A percentile compares a stretch with the other conserved stretches of the same genome.
These are phyloP conservation scores for Drosophila bunnanda DNA, from an alignment of 2,888 invertebrate genomes.

Conservation along the genomic window DNA sequence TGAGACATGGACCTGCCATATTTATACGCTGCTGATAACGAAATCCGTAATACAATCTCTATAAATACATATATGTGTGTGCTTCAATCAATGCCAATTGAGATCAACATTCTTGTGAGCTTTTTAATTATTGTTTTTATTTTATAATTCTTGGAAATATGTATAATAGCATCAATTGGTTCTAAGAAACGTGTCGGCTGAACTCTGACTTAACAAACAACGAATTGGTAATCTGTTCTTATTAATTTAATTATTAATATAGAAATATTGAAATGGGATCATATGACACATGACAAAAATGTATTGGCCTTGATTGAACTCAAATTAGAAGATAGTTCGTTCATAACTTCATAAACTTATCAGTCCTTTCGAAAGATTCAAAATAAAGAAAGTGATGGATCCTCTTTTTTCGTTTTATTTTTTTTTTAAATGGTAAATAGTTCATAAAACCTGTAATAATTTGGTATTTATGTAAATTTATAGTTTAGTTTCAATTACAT, in stretches of 20 bases:
- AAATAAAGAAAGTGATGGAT: not conserved
- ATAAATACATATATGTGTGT: no score
- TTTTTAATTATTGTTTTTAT: conserved; percentile 3
- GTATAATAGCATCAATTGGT: not conserved
- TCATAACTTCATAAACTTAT: not conserved
- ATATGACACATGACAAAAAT: not conserved
- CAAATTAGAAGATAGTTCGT: not conserved
- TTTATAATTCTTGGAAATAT: not conserved
- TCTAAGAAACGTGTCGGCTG: not conserved
- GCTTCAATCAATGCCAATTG: not conserved
- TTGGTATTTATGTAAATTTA: no score
- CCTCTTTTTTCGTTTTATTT: no score
- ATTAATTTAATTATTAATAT: not conserved
- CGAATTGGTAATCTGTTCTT: not conserved
- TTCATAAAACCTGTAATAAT: no score
- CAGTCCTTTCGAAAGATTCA: not conserved
- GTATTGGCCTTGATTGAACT: not conserved
- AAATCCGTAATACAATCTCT: not conserved
- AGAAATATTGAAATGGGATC: not conserved
- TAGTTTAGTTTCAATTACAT: no score
- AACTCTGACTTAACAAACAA: not conserved
- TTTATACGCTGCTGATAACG: conserved; percentile 8
- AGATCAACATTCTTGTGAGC: not conserved
- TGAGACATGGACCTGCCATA: not conserved
- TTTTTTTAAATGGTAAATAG: no score